Conservation (phyloP, 2,888 invertebrate species). For the Ctena decussata region DNA sequence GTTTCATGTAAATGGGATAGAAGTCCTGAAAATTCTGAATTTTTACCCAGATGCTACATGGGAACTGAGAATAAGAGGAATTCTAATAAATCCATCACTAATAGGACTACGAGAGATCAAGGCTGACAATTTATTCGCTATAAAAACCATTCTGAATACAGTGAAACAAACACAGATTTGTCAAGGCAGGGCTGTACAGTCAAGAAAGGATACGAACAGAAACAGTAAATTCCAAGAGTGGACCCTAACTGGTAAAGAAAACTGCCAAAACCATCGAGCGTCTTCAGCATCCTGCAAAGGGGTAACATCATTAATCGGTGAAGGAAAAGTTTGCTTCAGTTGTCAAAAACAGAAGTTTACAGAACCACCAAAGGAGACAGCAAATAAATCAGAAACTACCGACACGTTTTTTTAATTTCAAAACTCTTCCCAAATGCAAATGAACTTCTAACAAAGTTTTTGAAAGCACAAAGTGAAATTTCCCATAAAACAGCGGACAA, state of each 20-base stretch:
- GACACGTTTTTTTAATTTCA: neutral
- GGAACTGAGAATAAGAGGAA: neutral
- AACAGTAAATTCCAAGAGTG: neutral
- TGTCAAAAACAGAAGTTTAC: neutral
- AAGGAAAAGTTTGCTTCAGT: neutral
- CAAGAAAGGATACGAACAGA: neutral
- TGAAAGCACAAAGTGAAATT: neutral
- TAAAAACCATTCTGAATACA: neutral
- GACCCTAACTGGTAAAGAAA: neutral
- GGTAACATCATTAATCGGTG: neutral
- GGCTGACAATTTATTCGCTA: neutral
- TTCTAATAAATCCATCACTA: neutral
- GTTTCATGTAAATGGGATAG: neutral
- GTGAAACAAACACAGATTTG: neutral
- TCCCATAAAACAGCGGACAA: neutral
- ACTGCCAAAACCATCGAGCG: neutral
- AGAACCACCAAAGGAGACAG: neutral
- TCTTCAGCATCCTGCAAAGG: neutral
- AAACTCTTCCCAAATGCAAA: neutral
- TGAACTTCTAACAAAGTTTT: neutral
- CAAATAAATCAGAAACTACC: neutral
- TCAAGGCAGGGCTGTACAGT: neutral
- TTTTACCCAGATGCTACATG: neutral
- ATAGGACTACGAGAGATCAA: neutral
- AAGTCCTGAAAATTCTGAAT: neutral